phyloP scores from a whole-genome alignment of 2,113 vertebrate species.

The Laterallus jamaicensis region DNA sequence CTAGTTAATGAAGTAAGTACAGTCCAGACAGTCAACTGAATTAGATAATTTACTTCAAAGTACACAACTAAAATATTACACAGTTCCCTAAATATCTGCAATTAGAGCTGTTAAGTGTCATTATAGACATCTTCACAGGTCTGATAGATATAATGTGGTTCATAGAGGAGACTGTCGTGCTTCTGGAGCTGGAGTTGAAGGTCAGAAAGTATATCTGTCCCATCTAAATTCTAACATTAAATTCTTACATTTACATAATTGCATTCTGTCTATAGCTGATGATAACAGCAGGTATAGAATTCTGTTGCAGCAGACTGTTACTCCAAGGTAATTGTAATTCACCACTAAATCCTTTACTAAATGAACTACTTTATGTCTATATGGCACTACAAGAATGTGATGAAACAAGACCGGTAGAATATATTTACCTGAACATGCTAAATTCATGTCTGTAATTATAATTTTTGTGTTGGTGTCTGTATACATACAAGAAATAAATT shows the following conservation, averaged over 20 bases:
- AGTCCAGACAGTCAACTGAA: neutral
- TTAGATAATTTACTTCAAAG: neutral
- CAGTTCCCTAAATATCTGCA: neutral
- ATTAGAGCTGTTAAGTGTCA: neutral
- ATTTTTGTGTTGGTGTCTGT: neutral
- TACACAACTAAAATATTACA: neutral
- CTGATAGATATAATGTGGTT: neutral
- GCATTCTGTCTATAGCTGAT: neutral
- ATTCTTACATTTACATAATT: neutral
- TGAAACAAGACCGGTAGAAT: neutral
- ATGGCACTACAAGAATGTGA: neutral
- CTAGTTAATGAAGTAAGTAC: neutral
- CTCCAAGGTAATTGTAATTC: neutral
- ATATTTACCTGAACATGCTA: neutral
- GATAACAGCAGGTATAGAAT: neutral
- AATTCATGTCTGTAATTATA: rapidly evolving
- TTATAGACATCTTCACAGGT: neutral
- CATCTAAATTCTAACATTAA: neutral
- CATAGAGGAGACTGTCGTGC: neutral
- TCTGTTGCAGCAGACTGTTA: neutral
- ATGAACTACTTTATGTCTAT: neutral
- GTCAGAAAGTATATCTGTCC: neutral
- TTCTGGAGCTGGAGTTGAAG: neutral
- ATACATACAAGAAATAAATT: neutral
- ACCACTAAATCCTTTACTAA: neutral